A percentile compares a stretch with the other conserved stretches of the same genome.
phyloP scores from a whole-genome alignment of 2,113 vertebrate genomes.

The Isurus oxyrinchus region DNA sequence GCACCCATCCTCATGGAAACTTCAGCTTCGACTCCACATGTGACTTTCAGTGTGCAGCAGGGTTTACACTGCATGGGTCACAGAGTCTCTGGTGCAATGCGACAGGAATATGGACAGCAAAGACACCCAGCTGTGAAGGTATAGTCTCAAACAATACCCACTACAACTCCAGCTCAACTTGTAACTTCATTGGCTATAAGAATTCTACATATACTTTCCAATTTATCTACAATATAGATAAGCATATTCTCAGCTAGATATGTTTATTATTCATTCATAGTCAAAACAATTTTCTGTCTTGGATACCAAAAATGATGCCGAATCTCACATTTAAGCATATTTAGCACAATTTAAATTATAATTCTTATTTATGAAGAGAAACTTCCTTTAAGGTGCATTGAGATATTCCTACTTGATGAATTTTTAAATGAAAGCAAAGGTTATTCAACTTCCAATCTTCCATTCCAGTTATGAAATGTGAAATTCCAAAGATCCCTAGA shows the following conservation, averaged over 20 bases:
- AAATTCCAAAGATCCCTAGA: constrained; percentile 30
- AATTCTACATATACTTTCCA: constrained; percentile 43
- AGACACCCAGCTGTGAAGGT: constrained; percentile 52
- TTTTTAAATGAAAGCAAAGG: neutral
- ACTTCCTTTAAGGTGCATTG: neutral
- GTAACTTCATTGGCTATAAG: constrained; percentile 52
- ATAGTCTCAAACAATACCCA: neutral
- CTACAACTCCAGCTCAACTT: constrained; percentile 44
- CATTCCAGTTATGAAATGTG: constrained; percentile 56
- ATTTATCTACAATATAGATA: neutral
- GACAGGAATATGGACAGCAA: constrained; percentile 44
- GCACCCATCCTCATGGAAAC: neutral
- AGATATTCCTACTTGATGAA: neutral
- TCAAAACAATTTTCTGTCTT: neutral
- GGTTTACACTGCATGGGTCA: neutral
- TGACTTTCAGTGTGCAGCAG: neutral
- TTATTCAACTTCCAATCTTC: neutral
- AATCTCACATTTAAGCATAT: neutral
- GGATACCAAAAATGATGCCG: neutral
- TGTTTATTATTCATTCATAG: neutral
- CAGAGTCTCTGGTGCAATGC: constrained; percentile 44
- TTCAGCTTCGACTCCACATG: neutral
- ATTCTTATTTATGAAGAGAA: neutral
- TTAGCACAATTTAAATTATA: neutral
- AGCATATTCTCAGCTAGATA: neutral